These are phyloP conservation scores for Epinephelus malabaricus DNA, from an alignment of 2,797 vertebrate species.

Conservation along the genomic window DNA sequence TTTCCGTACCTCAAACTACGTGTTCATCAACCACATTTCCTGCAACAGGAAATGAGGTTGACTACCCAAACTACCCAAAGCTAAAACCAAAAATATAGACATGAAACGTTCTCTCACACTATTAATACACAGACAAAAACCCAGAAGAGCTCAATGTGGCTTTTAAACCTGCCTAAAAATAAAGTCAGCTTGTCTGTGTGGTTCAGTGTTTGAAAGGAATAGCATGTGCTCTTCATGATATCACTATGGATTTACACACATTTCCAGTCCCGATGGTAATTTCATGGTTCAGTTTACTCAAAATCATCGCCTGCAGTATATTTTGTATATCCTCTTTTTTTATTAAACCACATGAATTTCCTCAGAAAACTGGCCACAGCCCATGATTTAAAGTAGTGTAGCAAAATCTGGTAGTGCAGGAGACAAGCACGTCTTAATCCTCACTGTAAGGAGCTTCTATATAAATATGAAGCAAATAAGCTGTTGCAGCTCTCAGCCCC, in stretches of 20 bases:
- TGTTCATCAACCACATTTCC: not conserved
- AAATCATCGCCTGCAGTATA: not conserved
- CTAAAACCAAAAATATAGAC: not conserved
- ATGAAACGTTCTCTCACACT: not conserved
- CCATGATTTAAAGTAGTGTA: not conserved
- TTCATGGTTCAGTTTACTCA: not conserved
- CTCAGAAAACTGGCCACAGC: not conserved
- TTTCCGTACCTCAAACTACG: not conserved
- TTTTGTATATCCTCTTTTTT: constrained; percentile 1
- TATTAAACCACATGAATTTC: not conserved
- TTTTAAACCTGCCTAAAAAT: not conserved
- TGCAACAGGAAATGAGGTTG: too few relatives aligned
- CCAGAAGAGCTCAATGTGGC: not conserved
- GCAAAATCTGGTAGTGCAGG: not conserved
- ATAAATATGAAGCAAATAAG: constrained; percentile 2
- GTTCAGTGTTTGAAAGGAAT: not conserved
- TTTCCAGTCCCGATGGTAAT: not conserved
- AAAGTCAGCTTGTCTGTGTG: too few relatives aligned
- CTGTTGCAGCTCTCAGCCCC: not conserved
- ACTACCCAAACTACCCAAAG: too few relatives aligned
- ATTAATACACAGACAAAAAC: constrained; percentile 2
- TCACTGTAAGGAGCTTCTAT: not conserved
- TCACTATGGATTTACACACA: not conserved
- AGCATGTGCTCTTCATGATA: not conserved
- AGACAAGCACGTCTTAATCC: not conserved